Conservation (phyloP, 2,113 vertebrate species). For the Barnardius zonarius region DNA sequence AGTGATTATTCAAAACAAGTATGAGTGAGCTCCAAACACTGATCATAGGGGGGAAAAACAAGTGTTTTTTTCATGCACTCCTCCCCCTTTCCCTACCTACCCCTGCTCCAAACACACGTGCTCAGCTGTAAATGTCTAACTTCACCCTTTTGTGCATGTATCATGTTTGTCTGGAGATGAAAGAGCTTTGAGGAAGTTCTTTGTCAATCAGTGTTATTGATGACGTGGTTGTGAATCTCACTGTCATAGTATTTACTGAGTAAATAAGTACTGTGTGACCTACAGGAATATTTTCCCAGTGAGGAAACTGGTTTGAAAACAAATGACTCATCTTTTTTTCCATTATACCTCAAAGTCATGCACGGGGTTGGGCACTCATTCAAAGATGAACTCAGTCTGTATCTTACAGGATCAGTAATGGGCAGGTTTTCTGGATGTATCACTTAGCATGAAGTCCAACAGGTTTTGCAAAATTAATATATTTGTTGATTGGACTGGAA, state of each 20-base stretch:
- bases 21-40: background rate
- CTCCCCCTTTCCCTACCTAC: background rate
- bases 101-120: accelerated
- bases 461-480: background rate
- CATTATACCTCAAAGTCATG: background rate
- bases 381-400: background rate
- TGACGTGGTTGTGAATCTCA: background rate
- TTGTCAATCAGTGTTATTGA: constrained; percentile 32
- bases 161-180: constrained; percentile 6
- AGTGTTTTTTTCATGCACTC: background rate
- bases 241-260: constrained; percentile 1
- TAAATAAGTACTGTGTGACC: constrained; percentile 28
- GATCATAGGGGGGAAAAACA: background rate
- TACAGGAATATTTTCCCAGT: constrained; percentile 23
- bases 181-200: constrained; percentile 31
- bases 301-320: constrained; percentile 14
- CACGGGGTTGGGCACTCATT: background rate
- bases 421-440: background rate
- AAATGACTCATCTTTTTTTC: background rate
- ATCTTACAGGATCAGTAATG: background rate
- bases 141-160: background rate
- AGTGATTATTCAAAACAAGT: background rate
- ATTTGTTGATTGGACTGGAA: background rate
- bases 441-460: background rate
- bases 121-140: background rate